Evolutionary conservation across 2,888 invertebrate genomes (phyloP).

Genomic region (Leptopilina myrica): DNA sequence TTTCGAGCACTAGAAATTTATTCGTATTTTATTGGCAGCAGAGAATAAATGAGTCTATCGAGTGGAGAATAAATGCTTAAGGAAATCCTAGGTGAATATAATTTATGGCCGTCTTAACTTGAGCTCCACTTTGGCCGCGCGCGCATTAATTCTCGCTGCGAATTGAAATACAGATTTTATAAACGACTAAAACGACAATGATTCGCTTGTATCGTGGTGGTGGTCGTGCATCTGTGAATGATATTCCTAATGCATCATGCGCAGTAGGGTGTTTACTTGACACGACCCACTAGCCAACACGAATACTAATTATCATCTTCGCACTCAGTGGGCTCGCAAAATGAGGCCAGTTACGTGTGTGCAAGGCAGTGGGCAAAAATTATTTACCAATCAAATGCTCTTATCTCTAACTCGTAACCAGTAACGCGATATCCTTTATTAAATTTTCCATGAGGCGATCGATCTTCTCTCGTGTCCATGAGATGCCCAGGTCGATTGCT

Average conservation of each 20-base stretch:
- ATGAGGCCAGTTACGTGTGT: constrained; percentile 47
- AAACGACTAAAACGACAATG: too few species aligned
- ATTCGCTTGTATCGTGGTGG: too few species aligned
- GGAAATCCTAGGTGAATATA: neutral
- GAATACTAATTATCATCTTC: constrained; percentile 64
- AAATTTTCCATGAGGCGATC: constrained; percentile 49
- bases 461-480: constrained; percentile 29
- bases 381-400: neutral
- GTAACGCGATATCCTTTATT: constrained; percentile 55
- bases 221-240: constrained; percentile 44
- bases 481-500: neutral
- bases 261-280: constrained; percentile 63
- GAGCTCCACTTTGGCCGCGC: too few species aligned
- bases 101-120: constrained; percentile 2
- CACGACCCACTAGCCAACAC: constrained; percentile 54
- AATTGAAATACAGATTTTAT: too few species aligned
- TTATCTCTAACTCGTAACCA: neutral
- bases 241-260: constrained; percentile 54
- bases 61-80: constrained; percentile 36
- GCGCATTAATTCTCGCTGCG: too few species aligned
- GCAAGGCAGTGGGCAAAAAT: neutral
- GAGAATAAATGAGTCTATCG: constrained; percentile 67
- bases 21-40: constrained; percentile 70
- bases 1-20: constrained; percentile 65
- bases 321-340: constrained; percentile 48